phyloP scores from a whole-genome alignment of 2,888 invertebrate genomes.

The Melanostoma scalare region DNA sequence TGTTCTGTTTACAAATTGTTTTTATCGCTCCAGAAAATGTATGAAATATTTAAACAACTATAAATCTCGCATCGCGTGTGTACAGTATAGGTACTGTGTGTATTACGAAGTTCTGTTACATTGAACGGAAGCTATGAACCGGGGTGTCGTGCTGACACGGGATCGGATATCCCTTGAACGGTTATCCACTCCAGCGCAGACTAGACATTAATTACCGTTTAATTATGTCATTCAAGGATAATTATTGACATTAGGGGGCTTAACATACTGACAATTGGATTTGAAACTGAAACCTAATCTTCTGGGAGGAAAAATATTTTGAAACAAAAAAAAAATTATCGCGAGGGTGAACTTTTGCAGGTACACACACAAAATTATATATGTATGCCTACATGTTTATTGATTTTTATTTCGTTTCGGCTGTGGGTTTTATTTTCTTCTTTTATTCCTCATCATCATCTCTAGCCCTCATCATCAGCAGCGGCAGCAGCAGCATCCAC shows the following conservation, averaged over 20 bases:
- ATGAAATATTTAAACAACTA: conserved; percentile 18
- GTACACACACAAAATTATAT: conserved; percentile 71
- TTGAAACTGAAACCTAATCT: conserved; percentile 37
- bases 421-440: conserved; percentile 70
- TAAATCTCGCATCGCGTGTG: conserved; percentile 52
- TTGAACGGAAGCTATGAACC: conserved; percentile 31
- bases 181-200: conserved; percentile 9
- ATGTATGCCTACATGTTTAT: conserved; percentile 73
- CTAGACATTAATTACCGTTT: conserved; percentile 49
- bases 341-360: conserved; percentile 66
- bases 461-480: conserved; percentile 47
- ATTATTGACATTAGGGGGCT: conserved; percentile 23
- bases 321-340: conserved; percentile 30
- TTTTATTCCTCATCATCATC: conserved; percentile 70
- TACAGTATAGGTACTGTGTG: background rate
- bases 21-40: conserved; percentile 29
- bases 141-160: conserved; percentile 51
- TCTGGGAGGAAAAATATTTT: conserved; percentile 5
- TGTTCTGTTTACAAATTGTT: conserved; percentile 61
- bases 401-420: conserved; percentile 73
- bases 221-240: conserved; percentile 59
- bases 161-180: conserved; percentile 35
- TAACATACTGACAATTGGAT: conserved; percentile 5
- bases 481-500: conserved; percentile 43
- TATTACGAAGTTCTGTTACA: conserved; percentile 42